Conservation (phyloP, 2,797 vertebrate species). For the Ptychadena robeensis region DNA sequence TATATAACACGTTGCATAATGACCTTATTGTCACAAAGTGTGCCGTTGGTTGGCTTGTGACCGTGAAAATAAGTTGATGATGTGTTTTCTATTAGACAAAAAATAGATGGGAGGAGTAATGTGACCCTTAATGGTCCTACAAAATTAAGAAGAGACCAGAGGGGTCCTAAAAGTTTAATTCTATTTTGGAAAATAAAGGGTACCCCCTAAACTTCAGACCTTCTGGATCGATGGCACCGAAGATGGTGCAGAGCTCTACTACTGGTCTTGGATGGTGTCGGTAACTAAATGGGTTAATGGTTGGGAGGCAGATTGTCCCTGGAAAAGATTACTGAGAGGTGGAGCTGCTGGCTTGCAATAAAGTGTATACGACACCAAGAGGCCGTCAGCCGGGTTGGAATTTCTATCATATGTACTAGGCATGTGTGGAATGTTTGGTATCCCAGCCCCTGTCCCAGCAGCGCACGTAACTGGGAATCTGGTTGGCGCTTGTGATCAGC, state of each 20-base stretch:
- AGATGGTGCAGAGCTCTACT: background rate
- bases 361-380: slow-evolving; percentile 78
- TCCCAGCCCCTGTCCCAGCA: slow-evolving; percentile 67
- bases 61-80: no score
- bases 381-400: slow-evolving; percentile 89
- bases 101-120: no score
- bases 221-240: background rate
- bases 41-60: no score
- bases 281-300: slow-evolving; percentile 64
- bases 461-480: slow-evolving; percentile 50
- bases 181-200: background rate
- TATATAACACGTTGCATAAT: no score
- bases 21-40: no score
- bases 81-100: no score
- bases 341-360: slow-evolving; percentile 73
- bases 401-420: slow-evolving; percentile 97
- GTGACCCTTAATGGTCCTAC: no score
- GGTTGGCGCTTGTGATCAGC: slow-evolving; percentile 26
- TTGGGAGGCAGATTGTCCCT: slow-evolving; percentile 16
- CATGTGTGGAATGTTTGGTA: slow-evolving; percentile 91
- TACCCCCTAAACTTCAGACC: background rate
- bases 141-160: no score
- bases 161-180: no score
- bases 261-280: slow-evolving; percentile 43
- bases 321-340: slow-evolving; percentile 63